Percentiles rank a stretch among this genome's conserved stretches.
Conservation (phyloP, 1,140 invertebrate species). For the Zaprionus ornatus region DNA sequence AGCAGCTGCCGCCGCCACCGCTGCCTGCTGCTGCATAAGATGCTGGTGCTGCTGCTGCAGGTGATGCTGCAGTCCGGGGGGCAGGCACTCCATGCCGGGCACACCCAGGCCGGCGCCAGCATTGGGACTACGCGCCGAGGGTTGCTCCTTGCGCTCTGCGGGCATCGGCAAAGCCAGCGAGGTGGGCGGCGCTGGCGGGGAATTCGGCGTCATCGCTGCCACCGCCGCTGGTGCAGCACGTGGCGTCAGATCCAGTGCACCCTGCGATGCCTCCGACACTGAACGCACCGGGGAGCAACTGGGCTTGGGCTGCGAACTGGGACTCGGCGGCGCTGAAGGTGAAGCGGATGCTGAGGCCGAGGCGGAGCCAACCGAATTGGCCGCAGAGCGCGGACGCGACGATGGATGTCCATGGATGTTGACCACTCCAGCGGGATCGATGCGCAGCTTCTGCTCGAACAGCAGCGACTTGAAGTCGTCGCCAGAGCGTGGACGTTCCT, state of each 20-base stretch:
- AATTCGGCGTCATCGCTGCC: conserved; percentile 27
- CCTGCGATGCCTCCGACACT: conserved; percentile 85
- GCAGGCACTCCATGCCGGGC: conserved; percentile 66
- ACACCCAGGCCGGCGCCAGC: conserved; percentile 45
- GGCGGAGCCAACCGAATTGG: conserved; percentile 67
- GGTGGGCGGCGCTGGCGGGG: conserved; percentile 18
- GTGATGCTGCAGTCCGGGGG: conserved; percentile 73
- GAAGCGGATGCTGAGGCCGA: conserved; percentile 35
- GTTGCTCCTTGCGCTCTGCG: conserved; percentile 45
- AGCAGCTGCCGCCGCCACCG: conserved; percentile 68
- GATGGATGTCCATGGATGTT: conserved; percentile 50
- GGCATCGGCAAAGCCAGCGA: conserved; percentile 34
- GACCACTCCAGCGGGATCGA: conserved; percentile 67
- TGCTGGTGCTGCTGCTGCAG: conserved; percentile 80
- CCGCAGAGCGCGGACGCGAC: conserved; percentile 56
- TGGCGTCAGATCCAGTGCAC: conserved; percentile 87
- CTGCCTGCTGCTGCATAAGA: conserved; percentile 78
- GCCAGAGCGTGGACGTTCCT: conserved; percentile 72
- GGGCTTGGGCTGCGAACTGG: conserved; percentile 55
- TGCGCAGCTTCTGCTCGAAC: conserved; percentile 79
- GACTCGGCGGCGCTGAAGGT: conserved; percentile 68
- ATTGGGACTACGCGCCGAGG: conserved; percentile 44
- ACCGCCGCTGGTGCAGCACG: conserved; percentile 63
- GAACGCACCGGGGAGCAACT: conserved; percentile 78
- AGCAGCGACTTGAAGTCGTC: conserved; percentile 78